These are phyloP conservation scores for Sebastes dallii DNA, from an alignment of 2,797 vertebrate genomes.

Conservation along the genomic window DNA sequence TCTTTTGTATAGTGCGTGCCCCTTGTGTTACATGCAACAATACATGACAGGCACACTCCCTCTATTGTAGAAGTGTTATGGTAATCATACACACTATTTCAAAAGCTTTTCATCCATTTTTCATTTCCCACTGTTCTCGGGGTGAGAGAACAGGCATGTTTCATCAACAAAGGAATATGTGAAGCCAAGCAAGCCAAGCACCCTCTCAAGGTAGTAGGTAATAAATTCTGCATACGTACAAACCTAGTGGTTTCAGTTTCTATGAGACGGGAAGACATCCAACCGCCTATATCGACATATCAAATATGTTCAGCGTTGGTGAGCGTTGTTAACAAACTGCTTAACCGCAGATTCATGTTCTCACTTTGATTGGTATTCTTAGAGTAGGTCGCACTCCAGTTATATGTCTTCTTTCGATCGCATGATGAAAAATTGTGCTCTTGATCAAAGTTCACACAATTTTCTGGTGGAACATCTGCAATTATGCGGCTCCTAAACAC, in stretches of 20 bases:
- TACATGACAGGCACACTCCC: slow-evolving; percentile 41
- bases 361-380: neutral
- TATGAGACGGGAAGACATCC: neutral
- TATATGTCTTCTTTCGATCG: neutral
- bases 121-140: slow-evolving; percentile 50
- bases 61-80: slow-evolving; percentile 51
- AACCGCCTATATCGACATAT: slow-evolving; percentile 5
- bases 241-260: slow-evolving; percentile 34
- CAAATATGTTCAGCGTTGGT: neutral
- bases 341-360: neutral
- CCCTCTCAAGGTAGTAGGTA: slow-evolving; percentile 30
- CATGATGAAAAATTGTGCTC: neutral
- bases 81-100: slow-evolving; percentile 64
- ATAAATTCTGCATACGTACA: slow-evolving; percentile 51
- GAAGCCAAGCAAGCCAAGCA: slow-evolving; percentile 44
- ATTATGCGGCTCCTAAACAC: neutral
- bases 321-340: slow-evolving; percentile 13
- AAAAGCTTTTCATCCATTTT: slow-evolving; percentile 71
- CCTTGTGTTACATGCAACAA: slow-evolving; percentile 57
- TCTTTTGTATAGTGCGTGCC: slow-evolving; percentile 40
- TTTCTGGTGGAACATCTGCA: neutral
- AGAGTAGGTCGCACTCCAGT: neutral
- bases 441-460: slow-evolving; percentile 19
- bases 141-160: slow-evolving; percentile 60
- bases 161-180: slow-evolving; percentile 67